Percentiles rank a stretch among this genome's conserved stretches.
These are phyloP conservation scores for Anguilla megastoma DNA, from an alignment of 2,797 vertebrate genomes.

Conservation along the genomic window DNA sequence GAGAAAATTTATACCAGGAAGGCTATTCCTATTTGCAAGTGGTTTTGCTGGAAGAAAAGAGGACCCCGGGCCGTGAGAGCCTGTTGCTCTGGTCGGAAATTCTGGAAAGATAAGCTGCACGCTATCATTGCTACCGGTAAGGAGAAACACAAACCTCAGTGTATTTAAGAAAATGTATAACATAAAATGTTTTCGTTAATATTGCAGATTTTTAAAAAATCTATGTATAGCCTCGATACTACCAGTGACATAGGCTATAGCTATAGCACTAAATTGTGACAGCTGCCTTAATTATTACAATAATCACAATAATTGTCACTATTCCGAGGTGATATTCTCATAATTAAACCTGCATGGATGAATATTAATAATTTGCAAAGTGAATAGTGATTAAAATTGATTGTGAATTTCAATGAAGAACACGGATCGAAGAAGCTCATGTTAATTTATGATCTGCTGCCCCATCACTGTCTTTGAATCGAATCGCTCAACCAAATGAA, in stretches of 20 bases:
- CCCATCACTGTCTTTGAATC: conserved; percentile 17
- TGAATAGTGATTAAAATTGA: conserved; percentile 16
- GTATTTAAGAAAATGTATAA: not conserved
- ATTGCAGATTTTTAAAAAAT: not conserved
- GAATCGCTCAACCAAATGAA: conserved; percentile 26
- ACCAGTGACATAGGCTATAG: not conserved
- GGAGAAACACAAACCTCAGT: not conserved
- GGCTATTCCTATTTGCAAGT: conserved; percentile 2
- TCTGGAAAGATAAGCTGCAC: not conserved
- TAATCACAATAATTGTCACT: not conserved
- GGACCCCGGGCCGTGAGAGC: conserved; percentile 18
- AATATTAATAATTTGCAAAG: not conserved
- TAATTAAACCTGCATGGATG: not conserved
- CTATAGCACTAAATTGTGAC: not conserved
- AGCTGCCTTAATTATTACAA: not conserved
- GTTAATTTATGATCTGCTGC: conserved; percentile 25
- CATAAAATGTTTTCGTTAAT: not conserved
- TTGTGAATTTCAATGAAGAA: conserved; percentile 5
- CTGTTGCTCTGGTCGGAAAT: conserved; percentile 31
- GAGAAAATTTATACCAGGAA: not conserved
- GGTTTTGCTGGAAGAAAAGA: conserved; percentile 10
- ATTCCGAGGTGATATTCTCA: not conserved
- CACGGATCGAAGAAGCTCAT: conserved; percentile 6
- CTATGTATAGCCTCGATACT: not conserved
- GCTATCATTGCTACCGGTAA: not conserved